These are phyloP conservation scores for Jacana jacana DNA, from an alignment of 2,113 vertebrate genomes.

Conservation along the genomic window DNA sequence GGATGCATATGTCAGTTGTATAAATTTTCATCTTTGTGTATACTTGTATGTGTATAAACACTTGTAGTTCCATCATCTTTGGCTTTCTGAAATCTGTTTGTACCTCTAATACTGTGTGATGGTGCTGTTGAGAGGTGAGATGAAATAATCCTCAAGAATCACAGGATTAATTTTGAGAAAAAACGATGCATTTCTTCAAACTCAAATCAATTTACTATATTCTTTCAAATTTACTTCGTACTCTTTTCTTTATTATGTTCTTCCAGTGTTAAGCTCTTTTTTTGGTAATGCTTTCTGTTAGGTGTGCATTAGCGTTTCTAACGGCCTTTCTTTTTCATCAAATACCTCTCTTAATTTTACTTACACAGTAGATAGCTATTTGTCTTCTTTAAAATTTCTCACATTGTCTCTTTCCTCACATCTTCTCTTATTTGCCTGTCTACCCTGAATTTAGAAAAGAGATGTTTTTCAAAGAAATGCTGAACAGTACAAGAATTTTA, in stretches of 20 bases:
- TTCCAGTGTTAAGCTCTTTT: neutral
- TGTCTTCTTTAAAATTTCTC: neutral
- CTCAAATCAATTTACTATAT: neutral
- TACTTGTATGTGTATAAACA: neutral
- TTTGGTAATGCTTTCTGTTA: neutral
- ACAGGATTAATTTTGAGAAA: neutral
- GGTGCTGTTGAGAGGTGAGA: neutral
- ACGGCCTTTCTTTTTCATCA: neutral
- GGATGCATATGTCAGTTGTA: neutral
- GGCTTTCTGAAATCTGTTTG: neutral
- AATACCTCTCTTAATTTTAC: neutral
- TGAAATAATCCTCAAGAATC: neutral
- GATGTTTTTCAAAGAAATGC: neutral
- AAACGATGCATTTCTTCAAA: neutral
- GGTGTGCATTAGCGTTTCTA: neutral
- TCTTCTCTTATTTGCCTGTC: neutral
- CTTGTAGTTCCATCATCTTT: neutral
- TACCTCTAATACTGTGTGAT: rapidly evolving
- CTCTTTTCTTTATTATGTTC: neutral
- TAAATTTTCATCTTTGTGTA: neutral
- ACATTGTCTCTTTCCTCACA: neutral
- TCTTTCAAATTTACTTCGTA: neutral
- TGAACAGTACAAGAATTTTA: neutral
- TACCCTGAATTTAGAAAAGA: neutral
- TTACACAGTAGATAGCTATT: neutral